Conservation (phyloP, 2,113 vertebrate species). For the Oreochromis niloticus region DNA sequence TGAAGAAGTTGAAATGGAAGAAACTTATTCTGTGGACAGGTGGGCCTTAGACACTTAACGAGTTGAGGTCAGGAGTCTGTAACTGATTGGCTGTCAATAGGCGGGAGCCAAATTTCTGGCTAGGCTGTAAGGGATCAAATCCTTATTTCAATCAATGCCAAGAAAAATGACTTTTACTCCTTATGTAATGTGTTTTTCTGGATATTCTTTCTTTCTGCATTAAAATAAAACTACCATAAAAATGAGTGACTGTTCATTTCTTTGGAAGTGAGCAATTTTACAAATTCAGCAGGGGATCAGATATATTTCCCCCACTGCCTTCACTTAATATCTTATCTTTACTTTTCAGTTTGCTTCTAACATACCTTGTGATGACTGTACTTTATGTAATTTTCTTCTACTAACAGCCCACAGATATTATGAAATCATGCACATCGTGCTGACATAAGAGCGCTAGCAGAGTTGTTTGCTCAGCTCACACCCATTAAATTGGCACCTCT, state of each 20-base stretch:
- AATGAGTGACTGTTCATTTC: neutral
- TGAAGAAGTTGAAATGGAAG: neutral
- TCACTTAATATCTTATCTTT: neutral
- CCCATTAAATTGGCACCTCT: slow-evolving; percentile 30
- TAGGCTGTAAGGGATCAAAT: neutral
- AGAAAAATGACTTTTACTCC: neutral
- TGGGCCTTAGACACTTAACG: neutral
- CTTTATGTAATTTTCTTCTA: neutral
- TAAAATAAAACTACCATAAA: neutral
- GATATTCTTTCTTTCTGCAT: neutral
- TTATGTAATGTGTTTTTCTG: neutral
- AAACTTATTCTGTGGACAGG: neutral
- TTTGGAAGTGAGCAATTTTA: neutral
- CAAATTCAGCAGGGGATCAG: neutral
- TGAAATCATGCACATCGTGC: neutral
- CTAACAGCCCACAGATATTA: neutral
- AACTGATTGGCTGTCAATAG: neutral
- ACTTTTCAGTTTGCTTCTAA: neutral
- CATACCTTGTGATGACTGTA: neutral
- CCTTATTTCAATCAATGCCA: neutral
- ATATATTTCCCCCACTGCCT: neutral
- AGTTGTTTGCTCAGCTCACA: neutral
- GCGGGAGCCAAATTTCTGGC: neutral
- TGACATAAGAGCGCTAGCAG: neutral
- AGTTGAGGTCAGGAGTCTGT: neutral